Conservation (phyloP, 2,888 invertebrate species). For the Eupithecia subfuscata region DNA sequence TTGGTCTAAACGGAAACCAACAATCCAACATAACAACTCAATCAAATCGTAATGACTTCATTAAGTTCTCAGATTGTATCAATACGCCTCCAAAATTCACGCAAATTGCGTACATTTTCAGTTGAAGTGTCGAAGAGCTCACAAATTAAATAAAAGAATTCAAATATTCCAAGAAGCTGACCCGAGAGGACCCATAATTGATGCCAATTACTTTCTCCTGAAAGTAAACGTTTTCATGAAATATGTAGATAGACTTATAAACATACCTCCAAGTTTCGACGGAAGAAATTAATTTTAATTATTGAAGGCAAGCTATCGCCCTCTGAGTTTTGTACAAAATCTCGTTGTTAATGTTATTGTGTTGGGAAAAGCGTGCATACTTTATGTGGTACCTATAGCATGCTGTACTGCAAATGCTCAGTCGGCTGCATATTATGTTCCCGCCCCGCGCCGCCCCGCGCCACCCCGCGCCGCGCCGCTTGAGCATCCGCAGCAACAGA, state of each 20-base stretch:
- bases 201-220: constrained; percentile 53
- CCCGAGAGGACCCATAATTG: constrained; percentile 50
- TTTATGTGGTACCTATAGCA: not conserved
- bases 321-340: constrained; percentile 26
- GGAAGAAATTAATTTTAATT: constrained; percentile 49
- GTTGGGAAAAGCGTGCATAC: not conserved
- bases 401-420: not conserved
- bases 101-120: constrained; percentile 57
- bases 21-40: not conserved
- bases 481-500: constrained; percentile 26
- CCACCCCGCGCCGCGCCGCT: not conserved
- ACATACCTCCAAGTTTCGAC: constrained; percentile 39
- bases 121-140: constrained; percentile 48
- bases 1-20: not conserved
- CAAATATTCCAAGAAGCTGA: constrained; percentile 56
- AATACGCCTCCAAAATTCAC: constrained; percentile 56
- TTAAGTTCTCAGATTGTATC: constrained; percentile 60
- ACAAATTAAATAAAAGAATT: constrained; percentile 55
- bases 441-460: not conserved
- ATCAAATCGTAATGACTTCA: constrained; percentile 37
- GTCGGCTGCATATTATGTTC: not conserved
- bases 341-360: no score
- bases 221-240: constrained; percentile 45
- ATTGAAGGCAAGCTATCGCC: constrained; percentile 49
- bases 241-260: constrained; percentile 37